Percentiles rank a stretch among this genome's conserved stretches.
Evolutionary conservation across 1,140 invertebrate genomes (phyloP).

Genomic region (Drosophila yakuba): DNA sequence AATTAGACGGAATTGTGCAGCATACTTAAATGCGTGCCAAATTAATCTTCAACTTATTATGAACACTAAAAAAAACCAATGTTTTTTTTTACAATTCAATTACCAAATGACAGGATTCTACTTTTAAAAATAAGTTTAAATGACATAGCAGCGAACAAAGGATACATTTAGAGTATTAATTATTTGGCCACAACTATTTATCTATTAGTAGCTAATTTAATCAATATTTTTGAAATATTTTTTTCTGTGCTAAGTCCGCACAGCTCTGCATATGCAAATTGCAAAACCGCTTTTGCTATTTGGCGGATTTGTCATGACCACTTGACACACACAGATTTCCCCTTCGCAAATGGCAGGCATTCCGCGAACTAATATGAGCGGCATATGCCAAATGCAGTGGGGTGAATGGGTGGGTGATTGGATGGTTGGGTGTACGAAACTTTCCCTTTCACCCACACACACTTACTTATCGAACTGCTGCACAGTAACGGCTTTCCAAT

Average conservation of each 20-base stretch:
- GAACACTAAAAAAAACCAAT: neutral
- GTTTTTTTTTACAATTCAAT: too few relatives aligned
- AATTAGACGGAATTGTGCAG: neutral
- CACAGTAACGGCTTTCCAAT: conserved; percentile 61
- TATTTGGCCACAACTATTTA: too few relatives aligned
- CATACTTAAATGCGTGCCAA: conserved; percentile 27
- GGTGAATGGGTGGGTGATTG: neutral
- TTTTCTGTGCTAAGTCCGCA: neutral
- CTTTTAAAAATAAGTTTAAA: neutral
- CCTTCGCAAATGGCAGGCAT: conserved; percentile 17
- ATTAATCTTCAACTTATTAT: conserved; percentile 60
- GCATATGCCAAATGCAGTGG: conserved; percentile 48
- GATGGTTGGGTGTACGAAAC: neutral
- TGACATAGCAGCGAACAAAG: neutral
- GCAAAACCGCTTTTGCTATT: conserved; percentile 14
- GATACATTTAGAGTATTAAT: too few relatives aligned
- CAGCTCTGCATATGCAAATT: conserved; percentile 47
- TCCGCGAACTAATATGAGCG: conserved; percentile 20
- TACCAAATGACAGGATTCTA: too few relatives aligned
- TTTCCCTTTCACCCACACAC: conserved; percentile 20
- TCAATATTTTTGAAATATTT: neutral
- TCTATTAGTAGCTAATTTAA: too few relatives aligned
- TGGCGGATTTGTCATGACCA: conserved; percentile 46
- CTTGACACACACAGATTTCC: conserved; percentile 25
- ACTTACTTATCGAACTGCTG: conserved; percentile 54